Evolutionary conservation across 1,140 invertebrate genomes (phyloP).

Genomic region (Carcinoscorpius rotundicauda): DNA sequence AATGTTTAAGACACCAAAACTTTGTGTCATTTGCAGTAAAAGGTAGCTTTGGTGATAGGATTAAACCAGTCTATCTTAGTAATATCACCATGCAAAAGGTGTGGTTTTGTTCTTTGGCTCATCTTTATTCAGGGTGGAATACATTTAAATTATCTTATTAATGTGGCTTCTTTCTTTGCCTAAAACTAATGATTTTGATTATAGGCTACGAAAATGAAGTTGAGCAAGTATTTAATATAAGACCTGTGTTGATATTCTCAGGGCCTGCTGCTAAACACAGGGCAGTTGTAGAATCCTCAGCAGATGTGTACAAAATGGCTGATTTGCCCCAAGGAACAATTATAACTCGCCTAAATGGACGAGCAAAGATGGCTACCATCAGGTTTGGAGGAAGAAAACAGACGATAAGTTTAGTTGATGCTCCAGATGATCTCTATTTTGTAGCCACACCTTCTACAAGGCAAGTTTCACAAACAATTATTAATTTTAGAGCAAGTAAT

Average conservation of each 20-base stretch:
- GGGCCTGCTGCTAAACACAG: slow-evolving; percentile 46
- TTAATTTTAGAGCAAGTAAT: too few relatives aligned
- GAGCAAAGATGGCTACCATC: slow-evolving; percentile 53
- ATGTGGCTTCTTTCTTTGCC: too few relatives aligned
- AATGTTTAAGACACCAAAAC: too few relatives aligned
- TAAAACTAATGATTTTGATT: not conserved
- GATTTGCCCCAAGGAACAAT: slow-evolving; percentile 23
- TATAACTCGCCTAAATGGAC: slow-evolving; percentile 41
- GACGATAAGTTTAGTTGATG: slow-evolving; percentile 95
- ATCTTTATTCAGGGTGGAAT: too few relatives aligned
- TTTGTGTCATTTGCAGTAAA: too few relatives aligned
- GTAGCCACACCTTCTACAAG: slow-evolving; percentile 76
- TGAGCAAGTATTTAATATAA: slow-evolving; percentile 28
- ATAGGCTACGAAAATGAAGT: slow-evolving; percentile 4
- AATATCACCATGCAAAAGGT: too few relatives aligned
- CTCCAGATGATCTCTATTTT: slow-evolving; percentile 93
- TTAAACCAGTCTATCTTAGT: too few relatives aligned
- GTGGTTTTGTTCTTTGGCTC: too few relatives aligned
- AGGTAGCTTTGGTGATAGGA: too few relatives aligned
- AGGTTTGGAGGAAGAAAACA: slow-evolving; percentile 55
- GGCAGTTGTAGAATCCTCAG: slow-evolving; percentile 1
- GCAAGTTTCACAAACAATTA: slow-evolving; percentile 42
- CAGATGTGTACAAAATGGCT: slow-evolving; percentile 19
- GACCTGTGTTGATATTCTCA: slow-evolving; percentile 1
- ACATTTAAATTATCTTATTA: too few relatives aligned